These are phyloP conservation scores for Smittia aterrima DNA, from an alignment of 2,888 invertebrate genomes.

Conservation along the genomic window DNA sequence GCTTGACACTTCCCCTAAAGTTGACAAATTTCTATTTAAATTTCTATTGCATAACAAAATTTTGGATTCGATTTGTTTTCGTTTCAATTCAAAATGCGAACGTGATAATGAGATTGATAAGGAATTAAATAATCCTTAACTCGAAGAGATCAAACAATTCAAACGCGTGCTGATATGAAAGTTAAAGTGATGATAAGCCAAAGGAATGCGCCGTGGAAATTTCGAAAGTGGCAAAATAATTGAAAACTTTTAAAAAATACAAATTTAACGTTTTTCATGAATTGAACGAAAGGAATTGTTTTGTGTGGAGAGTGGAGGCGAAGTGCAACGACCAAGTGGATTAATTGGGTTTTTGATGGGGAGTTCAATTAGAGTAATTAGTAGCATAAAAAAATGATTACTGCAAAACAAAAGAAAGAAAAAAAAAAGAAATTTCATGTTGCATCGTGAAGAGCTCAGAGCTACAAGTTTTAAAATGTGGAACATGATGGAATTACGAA, in stretches of 20 bases:
- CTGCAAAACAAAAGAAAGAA: background rate
- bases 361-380: background rate
- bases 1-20: conserved; percentile 26
- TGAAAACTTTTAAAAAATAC: background rate
- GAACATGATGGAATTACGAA: background rate
- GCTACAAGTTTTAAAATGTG: background rate
- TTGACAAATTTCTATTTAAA: background rate
- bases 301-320: no score
- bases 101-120: background rate
- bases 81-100: background rate
- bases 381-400: background rate
- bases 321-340: no score
- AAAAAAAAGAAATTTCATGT: conserved; percentile 6
- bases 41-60: background rate
- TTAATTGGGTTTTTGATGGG: no score
- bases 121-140: background rate
- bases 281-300: no score
- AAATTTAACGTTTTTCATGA: background rate
- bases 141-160: background rate
- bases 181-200: background rate
- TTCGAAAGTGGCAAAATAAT: background rate
- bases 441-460: background rate
- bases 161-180: no score
- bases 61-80: background rate
- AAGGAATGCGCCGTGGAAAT: background rate